Percentiles rank a stretch among this genome's conserved stretches.
phyloP scores from a whole-genome alignment of 2,888 invertebrate genomes.

The Sphaerophoria taeniata region DNA sequence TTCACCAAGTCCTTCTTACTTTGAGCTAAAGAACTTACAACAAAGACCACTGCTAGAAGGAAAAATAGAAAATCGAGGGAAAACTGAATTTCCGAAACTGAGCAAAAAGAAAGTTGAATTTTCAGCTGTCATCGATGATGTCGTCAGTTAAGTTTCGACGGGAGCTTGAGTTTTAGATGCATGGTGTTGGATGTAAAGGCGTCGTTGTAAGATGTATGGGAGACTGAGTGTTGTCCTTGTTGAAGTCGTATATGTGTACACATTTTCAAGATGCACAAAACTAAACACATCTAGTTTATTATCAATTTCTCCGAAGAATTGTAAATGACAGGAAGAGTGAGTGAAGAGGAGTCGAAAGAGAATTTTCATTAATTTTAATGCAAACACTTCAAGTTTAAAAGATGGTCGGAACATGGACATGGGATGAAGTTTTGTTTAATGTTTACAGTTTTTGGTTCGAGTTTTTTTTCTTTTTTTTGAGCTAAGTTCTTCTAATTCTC shows the following conservation, averaged over 20 bases:
- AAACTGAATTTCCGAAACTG: no score
- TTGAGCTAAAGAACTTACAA: neutral
- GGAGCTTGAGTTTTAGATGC: no score
- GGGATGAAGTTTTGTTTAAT: conserved; percentile 27
- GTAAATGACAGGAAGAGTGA: neutral
- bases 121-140: no score
- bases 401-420: neutral
- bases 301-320: no score
- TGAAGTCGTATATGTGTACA: no score
- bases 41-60: neutral
- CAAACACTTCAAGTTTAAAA: conserved; percentile 49
- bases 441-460: conserved; percentile 26
- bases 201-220: no score
- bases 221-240: no score
- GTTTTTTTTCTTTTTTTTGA: neutral
- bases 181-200: no score
- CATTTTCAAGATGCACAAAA: conserved; percentile 26
- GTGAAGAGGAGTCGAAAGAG: neutral
- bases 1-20: conserved; percentile 41
- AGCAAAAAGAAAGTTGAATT: no score
- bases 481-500: neutral
- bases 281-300: conserved; percentile 14
- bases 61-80: neutral
- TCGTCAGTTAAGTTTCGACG: no score
- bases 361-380: conserved; percentile 61